Percentiles rank a stretch among this genome's conserved stretches.
phyloP scores from a whole-genome alignment of 2,797 vertebrate genomes.

The Ceryle rudis region DNA sequence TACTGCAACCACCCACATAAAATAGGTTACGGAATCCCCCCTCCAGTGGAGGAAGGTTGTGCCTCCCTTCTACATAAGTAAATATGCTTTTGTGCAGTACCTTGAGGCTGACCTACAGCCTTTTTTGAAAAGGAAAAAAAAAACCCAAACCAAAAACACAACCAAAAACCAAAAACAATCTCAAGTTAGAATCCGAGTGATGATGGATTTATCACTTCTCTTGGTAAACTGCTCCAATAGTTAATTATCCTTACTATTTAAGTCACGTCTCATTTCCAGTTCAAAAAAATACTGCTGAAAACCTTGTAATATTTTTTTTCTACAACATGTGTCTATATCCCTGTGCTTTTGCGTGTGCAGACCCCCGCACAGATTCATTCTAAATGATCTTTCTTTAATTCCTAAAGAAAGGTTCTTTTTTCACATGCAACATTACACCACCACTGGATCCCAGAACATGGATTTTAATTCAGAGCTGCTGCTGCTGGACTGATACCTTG shows the following conservation, averaged over 20 bases:
- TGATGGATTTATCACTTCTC: constrained; percentile 64
- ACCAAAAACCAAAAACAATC: not conserved
- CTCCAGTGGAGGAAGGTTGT: not conserved
- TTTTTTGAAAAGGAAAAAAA: not conserved
- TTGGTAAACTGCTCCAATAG: constrained; percentile 43
- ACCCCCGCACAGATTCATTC: not conserved
- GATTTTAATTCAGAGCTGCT: not conserved
- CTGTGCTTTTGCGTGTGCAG: not conserved
- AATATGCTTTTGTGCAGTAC: not conserved
- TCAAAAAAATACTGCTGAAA: not conserved
- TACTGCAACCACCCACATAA: not conserved
- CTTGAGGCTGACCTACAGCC: not conserved
- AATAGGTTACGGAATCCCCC: not conserved
- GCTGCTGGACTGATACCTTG: not conserved
- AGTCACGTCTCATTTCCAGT: constrained; percentile 58
- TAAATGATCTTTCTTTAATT: not conserved
- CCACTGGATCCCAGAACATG: not conserved
- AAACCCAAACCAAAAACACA: too few species aligned
- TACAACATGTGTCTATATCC: not conserved
- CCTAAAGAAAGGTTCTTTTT: not conserved
- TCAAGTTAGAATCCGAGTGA: not conserved
- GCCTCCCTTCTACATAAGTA: not conserved
- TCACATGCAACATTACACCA: accelerated
- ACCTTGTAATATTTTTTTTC: not conserved
- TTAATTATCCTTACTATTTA: constrained; percentile 62